phyloP scores from a whole-genome alignment of 1,140 invertebrate genomes.

The Harpegnathos saltator region DNA sequence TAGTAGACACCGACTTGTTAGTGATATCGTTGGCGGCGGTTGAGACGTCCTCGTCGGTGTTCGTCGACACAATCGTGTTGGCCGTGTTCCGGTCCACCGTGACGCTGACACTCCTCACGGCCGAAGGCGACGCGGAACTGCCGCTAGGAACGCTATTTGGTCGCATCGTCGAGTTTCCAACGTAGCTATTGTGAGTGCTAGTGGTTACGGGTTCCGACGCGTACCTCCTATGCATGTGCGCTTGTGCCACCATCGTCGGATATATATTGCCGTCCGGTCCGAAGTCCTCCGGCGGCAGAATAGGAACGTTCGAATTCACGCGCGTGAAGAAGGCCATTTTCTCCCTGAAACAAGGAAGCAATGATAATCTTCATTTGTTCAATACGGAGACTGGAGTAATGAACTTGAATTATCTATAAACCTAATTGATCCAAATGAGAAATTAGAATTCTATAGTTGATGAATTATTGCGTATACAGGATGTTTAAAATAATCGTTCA shows the following conservation, averaged over 20 bases:
- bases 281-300: constrained; percentile 90
- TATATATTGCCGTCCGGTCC: constrained; percentile 4
- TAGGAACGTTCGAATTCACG: constrained; percentile 91
- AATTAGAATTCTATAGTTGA: too few species aligned
- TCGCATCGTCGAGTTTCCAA: constrained; percentile 40
- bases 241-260: neutral
- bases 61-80: neutral
- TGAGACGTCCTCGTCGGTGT: constrained; percentile 28
- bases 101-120: neutral
- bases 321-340: constrained; percentile 98
- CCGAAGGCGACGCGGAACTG: constrained; percentile 12
- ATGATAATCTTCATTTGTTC: neutral
- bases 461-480: too few species aligned
- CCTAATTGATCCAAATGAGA: too few species aligned
- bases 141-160: constrained; percentile 53
- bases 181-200: constrained; percentile 48
- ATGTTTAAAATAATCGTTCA: too few species aligned
- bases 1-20: constrained; percentile 67
- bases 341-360: constrained; percentile 90
- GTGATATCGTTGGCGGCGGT: constrained; percentile 42
- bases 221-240: constrained; percentile 78
- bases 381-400: neutral
- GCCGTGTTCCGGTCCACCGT: constrained; percentile 35
- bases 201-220: constrained; percentile 78
- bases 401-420: constrained; percentile 19